phyloP scores from a whole-genome alignment of 37 sponge, comb jelly and placozoan species.

The Cladorhizidae sp. region DNA sequence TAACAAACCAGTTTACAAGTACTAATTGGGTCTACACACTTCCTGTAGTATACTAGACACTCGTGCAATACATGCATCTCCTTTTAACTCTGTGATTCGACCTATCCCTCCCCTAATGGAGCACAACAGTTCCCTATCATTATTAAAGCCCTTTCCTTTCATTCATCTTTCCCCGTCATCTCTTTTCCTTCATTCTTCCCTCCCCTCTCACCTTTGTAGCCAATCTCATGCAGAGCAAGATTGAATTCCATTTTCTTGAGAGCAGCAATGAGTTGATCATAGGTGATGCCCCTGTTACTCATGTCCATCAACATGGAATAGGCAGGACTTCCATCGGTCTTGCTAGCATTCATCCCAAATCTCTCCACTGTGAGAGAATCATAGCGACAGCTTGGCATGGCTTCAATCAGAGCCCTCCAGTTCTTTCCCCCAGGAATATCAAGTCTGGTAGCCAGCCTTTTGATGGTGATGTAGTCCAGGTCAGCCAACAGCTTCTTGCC shows the following conservation, averaged over 20 bases:
- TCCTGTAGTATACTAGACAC: too few relatives aligned
- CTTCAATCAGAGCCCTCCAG: constrained; percentile 56
- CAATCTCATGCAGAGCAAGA: constrained; percentile 52
- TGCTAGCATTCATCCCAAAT: constrained; percentile 37
- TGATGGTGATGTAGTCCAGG: constrained; percentile 37
- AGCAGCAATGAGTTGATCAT: constrained; percentile 43
- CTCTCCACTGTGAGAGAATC: constrained; percentile 36
- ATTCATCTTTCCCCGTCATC: too few relatives aligned
- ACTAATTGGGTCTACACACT: too few relatives aligned
- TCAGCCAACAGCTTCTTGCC: constrained; percentile 24
- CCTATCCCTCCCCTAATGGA: too few relatives aligned
- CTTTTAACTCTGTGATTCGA: too few relatives aligned
- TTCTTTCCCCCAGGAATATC: constrained; percentile 35
- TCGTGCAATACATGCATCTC: too few relatives aligned
- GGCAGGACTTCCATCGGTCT: constrained; percentile 66
- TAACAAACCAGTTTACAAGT: too few relatives aligned
- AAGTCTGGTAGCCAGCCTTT: constrained; percentile 36
- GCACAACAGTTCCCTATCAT: too few relatives aligned
- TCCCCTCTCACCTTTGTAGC: constrained; percentile 61
- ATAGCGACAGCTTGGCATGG: constrained; percentile 29
- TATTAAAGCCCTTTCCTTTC: too few relatives aligned
- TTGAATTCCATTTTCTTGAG: constrained; percentile 64
- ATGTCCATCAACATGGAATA: constrained; percentile 71
- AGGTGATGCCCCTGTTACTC: constrained; percentile 58
- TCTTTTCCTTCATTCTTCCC: not conserved